Conservation (phyloP, 2,888 invertebrate genomes). For the Oligia latruncula region DNA sequence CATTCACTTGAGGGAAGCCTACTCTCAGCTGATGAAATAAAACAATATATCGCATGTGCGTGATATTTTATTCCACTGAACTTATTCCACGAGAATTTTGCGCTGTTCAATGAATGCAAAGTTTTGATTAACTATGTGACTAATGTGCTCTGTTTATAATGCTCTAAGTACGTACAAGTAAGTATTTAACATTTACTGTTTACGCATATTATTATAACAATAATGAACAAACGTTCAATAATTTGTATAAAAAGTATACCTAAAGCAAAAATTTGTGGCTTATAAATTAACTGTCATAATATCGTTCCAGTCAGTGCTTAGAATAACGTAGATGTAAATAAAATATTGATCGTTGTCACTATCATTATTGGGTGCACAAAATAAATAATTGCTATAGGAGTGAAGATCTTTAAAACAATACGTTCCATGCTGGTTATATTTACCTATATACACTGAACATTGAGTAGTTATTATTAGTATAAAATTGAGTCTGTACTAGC, state of each 20-base stretch:
- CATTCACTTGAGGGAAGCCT: neutral
- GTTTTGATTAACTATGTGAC: constrained; percentile 84
- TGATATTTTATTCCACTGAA: constrained; percentile 89
- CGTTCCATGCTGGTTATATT: constrained; percentile 32
- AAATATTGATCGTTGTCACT: constrained; percentile 64
- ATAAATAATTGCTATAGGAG: constrained; percentile 37
- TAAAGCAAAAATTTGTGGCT: constrained; percentile 77
- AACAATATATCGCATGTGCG: constrained; percentile 88
- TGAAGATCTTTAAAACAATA: constrained; percentile 40
- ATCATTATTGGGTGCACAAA: constrained; percentile 55
- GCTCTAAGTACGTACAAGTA: constrained; percentile 75
- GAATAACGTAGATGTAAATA: constrained; percentile 65
- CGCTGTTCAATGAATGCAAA: constrained; percentile 85
- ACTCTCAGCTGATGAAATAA: constrained; percentile 70
- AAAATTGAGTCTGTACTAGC: constrained; percentile 36
- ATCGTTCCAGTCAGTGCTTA: constrained; percentile 74
- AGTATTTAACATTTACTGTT: constrained; percentile 75
- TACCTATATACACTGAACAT: constrained; percentile 36
- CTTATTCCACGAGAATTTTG: constrained; percentile 84
- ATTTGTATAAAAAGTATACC: constrained; percentile 84
- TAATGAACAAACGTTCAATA: constrained; percentile 82
- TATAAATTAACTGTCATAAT: constrained; percentile 71
- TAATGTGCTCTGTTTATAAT: constrained; percentile 87
- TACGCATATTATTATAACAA: constrained; percentile 76
- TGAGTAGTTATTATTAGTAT: constrained; percentile 37